Conservation (phyloP, 2,797 vertebrate genomes). For the Cottoperca gobio region DNA sequence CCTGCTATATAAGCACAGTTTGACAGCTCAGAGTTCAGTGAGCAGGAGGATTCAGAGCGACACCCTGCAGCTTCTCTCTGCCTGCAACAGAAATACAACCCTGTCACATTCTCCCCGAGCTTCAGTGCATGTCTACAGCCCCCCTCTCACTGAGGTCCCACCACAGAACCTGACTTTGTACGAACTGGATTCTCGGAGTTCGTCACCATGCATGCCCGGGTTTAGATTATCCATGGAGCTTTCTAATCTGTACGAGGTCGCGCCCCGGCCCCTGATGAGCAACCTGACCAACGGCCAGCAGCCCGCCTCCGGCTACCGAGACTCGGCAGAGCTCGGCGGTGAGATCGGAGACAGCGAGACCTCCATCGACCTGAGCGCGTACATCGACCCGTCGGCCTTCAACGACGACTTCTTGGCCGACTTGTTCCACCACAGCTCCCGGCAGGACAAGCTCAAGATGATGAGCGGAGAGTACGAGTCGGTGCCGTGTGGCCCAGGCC, state of each 20-base stretch:
- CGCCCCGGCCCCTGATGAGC: constrained; percentile 91
- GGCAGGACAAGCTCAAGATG: constrained; percentile 88
- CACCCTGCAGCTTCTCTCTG: background rate
- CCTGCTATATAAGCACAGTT: constrained; percentile 54
- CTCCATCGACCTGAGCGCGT: constrained; percentile 98
- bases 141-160: constrained; percentile 1
- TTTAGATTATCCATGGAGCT: constrained; percentile 96
- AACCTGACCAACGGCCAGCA: constrained; percentile 81
- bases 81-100: too few species aligned
- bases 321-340: constrained; percentile 85
- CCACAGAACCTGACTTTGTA: constrained; percentile 23
- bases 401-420: constrained; percentile 99
- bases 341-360: constrained; percentile 97
- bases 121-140: constrained; percentile 2
- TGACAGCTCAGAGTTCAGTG: constrained; percentile 65
- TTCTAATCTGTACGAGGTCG: constrained; percentile 96
- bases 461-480: constrained; percentile 89
- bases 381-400: constrained; percentile 96
- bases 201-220: constrained; percentile 91
- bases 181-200: constrained; percentile 92
- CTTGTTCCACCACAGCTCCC: constrained; percentile 94
- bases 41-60: constrained; percentile 57
- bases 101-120: background rate
- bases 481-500: constrained; percentile 55
- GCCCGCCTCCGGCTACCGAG: constrained; percentile 88